Evolutionary conservation across 1,140 invertebrate species (phyloP), one percentile per base, ranked within the genome.

Genomic region (Ips nitidus): DNA sequence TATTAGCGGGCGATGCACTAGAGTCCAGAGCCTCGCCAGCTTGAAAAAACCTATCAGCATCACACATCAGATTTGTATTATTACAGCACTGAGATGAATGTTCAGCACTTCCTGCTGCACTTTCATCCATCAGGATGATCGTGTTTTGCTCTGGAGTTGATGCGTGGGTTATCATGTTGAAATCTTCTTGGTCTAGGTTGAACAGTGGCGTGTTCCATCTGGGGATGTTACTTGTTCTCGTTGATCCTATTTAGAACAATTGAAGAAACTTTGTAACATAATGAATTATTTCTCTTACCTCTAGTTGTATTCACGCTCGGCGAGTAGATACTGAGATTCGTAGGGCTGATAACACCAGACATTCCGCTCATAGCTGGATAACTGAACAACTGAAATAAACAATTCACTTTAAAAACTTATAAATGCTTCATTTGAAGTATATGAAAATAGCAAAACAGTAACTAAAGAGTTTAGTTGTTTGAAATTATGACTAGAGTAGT

Each of bases 171-270:
- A 91, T 89, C 88, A 96, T 93, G 83, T 93, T 94, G 76, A 90
- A 92, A 82, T 97, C 97, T 81, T 98, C 95, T 78, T 97, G 95
- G 77, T 97, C 95, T 66, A 96, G 81, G 47, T 89, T 91, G 74
- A 95, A 91, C 80, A 96, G 93, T 22, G 92, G 90, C 40, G 88
- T 86, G 75, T 91, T 95, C 95, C 95, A 98, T 71, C 94, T 85
- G 42, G 92, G 85, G 74, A 92, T 85, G 72, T 89, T 83, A 75
- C 88, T 87, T 77, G 82, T 83, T 79, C 80, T 85, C 80, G 75
- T 85, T 81, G 70, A 87, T 82, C 72, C 72, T 50, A 50, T 50
- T 50, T 3, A 50, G 1, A 2, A 2, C 45, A 50, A 50, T 50
- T 50, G 22, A 22, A 22, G 22, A 22, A 22, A 22, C 22, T 22